Evolutionary conservation across 1,140 invertebrate species (phyloP).

Genomic region (Lithobius niger): DNA sequence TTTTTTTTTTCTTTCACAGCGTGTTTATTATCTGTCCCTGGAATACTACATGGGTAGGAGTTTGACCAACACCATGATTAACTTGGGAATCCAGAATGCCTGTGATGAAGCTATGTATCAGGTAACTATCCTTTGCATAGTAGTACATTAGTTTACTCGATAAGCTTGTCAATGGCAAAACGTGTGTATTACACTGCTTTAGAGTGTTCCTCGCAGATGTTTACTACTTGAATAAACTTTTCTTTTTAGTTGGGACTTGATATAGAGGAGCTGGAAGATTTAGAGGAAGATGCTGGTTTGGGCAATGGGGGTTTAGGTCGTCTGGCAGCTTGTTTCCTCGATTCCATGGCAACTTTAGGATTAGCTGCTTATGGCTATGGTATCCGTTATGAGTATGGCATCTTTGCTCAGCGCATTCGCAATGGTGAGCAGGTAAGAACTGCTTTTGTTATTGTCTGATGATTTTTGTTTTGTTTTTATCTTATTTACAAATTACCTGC

Average conservation of each 20-base stretch:
- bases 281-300: slow-evolving; percentile 97
- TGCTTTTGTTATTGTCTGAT: too few relatives aligned
- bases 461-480: too few relatives aligned
- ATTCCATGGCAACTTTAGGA: slow-evolving; percentile 97
- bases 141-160: too few relatives aligned
- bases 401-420: slow-evolving; percentile 91
- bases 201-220: too few relatives aligned
- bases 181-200: too few relatives aligned
- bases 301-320: slow-evolving; percentile 97
- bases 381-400: slow-evolving; percentile 97
- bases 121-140: too few relatives aligned
- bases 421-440: slow-evolving; percentile 90
- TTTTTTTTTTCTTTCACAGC: slow-evolving; percentile 46
- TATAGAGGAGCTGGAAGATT: slow-evolving; percentile 93
- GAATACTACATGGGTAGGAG: slow-evolving; percentile 99
- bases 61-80: slow-evolving; percentile 97
- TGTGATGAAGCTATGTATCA: slow-evolving; percentile 98
- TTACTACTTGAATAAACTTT: too few relatives aligned
- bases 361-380: slow-evolving; percentile 98
- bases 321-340: slow-evolving; percentile 93
- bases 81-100: slow-evolving; percentile 89
- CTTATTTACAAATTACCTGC: too few relatives aligned
- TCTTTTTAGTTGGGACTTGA: slow-evolving; percentile 92
- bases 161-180: too few relatives aligned
- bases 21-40: slow-evolving; percentile 95